Conservation (phyloP, 2,888 invertebrate species). For the Sphaerophoria rueppellii region DNA sequence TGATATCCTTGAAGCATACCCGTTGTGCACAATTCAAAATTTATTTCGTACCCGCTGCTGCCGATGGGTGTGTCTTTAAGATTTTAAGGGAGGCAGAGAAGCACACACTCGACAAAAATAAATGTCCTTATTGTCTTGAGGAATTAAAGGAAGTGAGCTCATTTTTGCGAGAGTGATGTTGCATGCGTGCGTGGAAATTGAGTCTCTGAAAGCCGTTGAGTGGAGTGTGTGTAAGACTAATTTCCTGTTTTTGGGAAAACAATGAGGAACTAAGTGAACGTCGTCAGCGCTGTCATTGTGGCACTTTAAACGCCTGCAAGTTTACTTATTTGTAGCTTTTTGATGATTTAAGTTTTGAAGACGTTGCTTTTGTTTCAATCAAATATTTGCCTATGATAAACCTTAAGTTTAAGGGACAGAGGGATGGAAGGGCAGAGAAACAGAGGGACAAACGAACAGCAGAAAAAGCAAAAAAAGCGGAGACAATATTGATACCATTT, state of each 20-base stretch:
- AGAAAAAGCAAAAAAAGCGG: too few species aligned
- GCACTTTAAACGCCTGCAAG: conserved; percentile 41
- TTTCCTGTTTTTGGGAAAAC: conserved; percentile 59
- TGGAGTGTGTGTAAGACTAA: conserved; percentile 36
- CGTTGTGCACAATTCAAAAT: not conserved
- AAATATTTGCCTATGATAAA: too few species aligned
- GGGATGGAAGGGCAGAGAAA: too few species aligned
- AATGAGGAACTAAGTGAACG: conserved; percentile 62
- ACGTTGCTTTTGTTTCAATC: too few species aligned
- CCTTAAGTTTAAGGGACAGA: too few species aligned
- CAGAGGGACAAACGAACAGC: too few species aligned
- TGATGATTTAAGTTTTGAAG: too few species aligned
- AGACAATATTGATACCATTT: too few species aligned
- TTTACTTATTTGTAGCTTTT: too few species aligned
- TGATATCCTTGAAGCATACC: too few species aligned
- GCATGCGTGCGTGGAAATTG: conserved; percentile 44
- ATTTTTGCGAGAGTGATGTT: too few species aligned
- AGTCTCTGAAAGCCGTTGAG: not conserved
- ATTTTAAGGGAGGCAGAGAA: conserved; percentile 30
- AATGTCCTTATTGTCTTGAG: conserved; percentile 24
- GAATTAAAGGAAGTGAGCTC: too few species aligned
- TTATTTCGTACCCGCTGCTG: not conserved
- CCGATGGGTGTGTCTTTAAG: not conserved
- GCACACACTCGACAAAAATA: conserved; percentile 32
- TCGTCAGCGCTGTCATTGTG: conserved; percentile 18